Evolutionary conservation across 2,113 vertebrate species (phyloP), one percentile per base, ranked within the genome.

Genomic region (Megaleporinus macrocephalus): DNA sequence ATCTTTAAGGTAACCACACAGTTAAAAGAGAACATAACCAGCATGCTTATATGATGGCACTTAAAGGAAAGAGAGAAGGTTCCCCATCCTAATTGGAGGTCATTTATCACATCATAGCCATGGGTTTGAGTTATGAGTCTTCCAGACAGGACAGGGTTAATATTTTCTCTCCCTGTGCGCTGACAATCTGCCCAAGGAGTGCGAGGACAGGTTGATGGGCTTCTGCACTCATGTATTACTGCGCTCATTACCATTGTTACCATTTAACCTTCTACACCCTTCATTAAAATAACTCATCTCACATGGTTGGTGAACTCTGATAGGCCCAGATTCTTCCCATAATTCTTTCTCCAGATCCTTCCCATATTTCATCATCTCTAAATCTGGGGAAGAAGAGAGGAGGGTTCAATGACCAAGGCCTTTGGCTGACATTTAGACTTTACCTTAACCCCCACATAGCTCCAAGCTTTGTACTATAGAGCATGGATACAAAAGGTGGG

Each of bases 131-230:
- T 90, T 90, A 90, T 63, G 86, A 88, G 87, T 86, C 87, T 85
- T 88, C 26, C 41, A 83, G 87, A 68, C 73, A 22, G 53, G 20
- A 72, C 59, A 80, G 85, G 87, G 88, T 87, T 89, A 88, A 86
- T 89, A 86, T 88, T 91, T 91, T 90, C 89, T 88, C 89, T 87
- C 85, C 87, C 77, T 73, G 80, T 29, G 86, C 87, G 86, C 85
- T 88, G 87, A 88, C 86, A 66, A 79, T 86, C 66, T 81, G 88
- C 86, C 86, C 84, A 55, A 87, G 81, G 78, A 80, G 80, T 85
- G 85, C 79, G 88, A 66, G 24, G 91, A 93, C 89, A 92, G 89
- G 87, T 92, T 89, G 83, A 89, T 91, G 89, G 49, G 49, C 49
- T 16, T 51, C 14, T 79, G 83, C 84, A 27, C n/a, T 73, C 83